A percentile compares a stretch with the other conserved stretches of the same genome.
phyloP scores from a whole-genome alignment of 2,797 vertebrate genomes.

The Acipenser transmontanus region DNA sequence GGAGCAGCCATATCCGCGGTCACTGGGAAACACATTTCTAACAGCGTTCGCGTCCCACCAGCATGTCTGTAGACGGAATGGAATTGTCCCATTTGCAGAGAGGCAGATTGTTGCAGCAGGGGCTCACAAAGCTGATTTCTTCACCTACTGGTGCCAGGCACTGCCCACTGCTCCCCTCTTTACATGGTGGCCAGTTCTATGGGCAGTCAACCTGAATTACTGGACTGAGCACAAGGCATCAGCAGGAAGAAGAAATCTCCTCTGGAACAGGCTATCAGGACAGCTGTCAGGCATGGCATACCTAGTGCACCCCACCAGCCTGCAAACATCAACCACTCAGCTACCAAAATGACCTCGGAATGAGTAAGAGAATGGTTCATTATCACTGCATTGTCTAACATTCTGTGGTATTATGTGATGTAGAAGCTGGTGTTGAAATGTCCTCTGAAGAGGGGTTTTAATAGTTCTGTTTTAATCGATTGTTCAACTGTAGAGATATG shows the following conservation, averaged over 20 bases:
- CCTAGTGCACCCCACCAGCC: too few species aligned
- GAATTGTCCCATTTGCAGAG: conserved; percentile 39
- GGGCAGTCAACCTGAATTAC: conserved; percentile 38
- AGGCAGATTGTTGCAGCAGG: conserved; percentile 61
- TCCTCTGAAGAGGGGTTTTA: too few species aligned
- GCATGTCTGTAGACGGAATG: conserved; percentile 47
- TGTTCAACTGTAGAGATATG: too few species aligned
- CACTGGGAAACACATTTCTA: conserved; percentile 39
- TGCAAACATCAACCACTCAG: too few species aligned
- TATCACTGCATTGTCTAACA: too few species aligned
- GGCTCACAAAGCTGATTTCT: conserved; percentile 56
- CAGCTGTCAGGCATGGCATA: too few species aligned
- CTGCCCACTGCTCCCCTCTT: conserved; percentile 35
- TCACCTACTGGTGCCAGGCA: conserved; percentile 54
- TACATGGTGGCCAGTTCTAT: conserved; percentile 26
- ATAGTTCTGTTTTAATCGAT: too few species aligned
- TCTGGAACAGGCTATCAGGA: too few species aligned
- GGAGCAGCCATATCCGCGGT: conserved; percentile 23
- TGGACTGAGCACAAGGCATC: conserved; percentile 38
- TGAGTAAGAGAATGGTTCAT: too few species aligned
- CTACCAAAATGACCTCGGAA: too few species aligned
- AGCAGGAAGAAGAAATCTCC: background rate
- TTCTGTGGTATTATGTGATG: too few species aligned
- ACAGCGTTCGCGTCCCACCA: conserved; percentile 33
- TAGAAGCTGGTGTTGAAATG: too few species aligned